A percentile compares a stretch with the other conserved stretches of the same genome.
These are phyloP conservation scores for Holacanthella duospinosa DNA, from an alignment of 2,888 invertebrate genomes.

Conservation along the genomic window DNA sequence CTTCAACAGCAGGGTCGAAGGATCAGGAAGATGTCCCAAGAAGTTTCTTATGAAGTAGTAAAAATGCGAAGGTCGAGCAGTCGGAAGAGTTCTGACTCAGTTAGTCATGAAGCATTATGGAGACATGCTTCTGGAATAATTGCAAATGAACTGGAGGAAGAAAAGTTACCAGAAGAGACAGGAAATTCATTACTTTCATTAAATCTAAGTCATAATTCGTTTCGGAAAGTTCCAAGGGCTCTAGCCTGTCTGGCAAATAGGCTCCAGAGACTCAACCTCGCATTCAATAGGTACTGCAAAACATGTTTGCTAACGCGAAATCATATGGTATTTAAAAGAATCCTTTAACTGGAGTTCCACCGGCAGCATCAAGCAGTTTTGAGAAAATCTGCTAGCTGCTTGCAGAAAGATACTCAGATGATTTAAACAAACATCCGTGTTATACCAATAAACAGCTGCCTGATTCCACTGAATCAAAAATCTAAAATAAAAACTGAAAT, in stretches of 20 bases:
- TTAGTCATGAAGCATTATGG: conserved; percentile 29
- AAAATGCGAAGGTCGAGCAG: not conserved
- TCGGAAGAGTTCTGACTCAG: not conserved
- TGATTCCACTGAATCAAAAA: no score
- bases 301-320: no score
- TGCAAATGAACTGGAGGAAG: not conserved
- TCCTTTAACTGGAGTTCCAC: no score
- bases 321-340: no score
- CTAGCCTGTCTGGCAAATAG: conserved; percentile 82
- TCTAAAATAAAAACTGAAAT: no score
- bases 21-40: not conserved
- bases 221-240: conserved; percentile 73
- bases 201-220: conserved; percentile 82
- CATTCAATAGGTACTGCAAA: conserved; percentile 59
- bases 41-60: not conserved
- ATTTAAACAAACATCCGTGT: no score
- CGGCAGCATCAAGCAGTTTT: no score
- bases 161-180: not conserved
- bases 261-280: conserved; percentile 77
- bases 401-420: no score
- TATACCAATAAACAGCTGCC: no score
- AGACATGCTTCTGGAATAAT: not conserved
- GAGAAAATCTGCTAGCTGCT: no score
- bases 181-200: conserved; percentile 41
- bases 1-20: not conserved